Base-by-base conservation (phyloP, 2,888 invertebrate genomes). In the Yponomeuta plumbellus region DNA sequence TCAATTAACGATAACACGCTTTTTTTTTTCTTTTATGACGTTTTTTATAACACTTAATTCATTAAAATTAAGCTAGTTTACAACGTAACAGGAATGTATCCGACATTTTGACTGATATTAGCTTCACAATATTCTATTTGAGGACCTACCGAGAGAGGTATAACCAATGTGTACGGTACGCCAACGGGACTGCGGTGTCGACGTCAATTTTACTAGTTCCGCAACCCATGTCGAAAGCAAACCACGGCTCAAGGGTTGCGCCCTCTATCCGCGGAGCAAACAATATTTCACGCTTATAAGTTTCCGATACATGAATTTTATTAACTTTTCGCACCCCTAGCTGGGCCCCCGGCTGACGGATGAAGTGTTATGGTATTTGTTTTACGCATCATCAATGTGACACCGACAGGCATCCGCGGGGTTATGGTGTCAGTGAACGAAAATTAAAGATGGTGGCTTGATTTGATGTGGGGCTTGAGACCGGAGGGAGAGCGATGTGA, bases 291-390 rank as follows among this genome's bases (percentile, higher is more conserved):
- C 85, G 84, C 83, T 79, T 84, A 85, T 90, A 89, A 87, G 85
- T 90, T 91, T 91, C 90, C 91, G 84, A 91, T 87, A 91, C 90
- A 91, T 91, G 89, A 91, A 91, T 91, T 91, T 91, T 91, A 90
- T 91, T 90, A 90, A 90, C 81, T 88, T 84, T 84, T 66, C 66
- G 52, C 39, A 23, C 65, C 68, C 79, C 76, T 85, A 52, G 77
- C 86, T 80, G 74, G 63, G 69, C 57, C 63, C 52, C 72, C 70
- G 70, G 67, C 74, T 84, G 84, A 83, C 77, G 85, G 83, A 82
- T 82, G 80, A 78, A 83, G 84, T 85, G 85, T 83, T 83, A 81
- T 81, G 77, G 81, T 85, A 81, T 89, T 89, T 89, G 88, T 90
- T 90, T 90, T 86, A 86, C 87, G 88, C 88, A 80, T 82, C 90